Conservation (phyloP, 2,797 vertebrate genomes). For the Pelodytes ibericus region DNA sequence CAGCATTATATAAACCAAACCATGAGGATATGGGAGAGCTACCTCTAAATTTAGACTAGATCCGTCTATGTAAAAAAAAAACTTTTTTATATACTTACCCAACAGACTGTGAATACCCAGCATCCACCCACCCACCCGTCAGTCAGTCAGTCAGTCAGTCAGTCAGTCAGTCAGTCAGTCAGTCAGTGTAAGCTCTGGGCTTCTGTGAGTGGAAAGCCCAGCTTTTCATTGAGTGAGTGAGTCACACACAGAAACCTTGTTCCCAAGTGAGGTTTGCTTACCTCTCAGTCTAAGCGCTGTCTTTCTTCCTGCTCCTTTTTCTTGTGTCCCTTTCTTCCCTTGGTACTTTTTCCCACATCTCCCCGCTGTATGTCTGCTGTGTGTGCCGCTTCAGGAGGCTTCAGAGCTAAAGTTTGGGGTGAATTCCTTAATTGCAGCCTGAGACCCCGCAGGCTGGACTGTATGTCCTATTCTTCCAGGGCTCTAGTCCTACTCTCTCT, state of each 20-base stretch:
- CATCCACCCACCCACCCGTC: no score
- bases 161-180: neutral
- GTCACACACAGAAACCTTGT: neutral
- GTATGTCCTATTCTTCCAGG: constrained; percentile 64
- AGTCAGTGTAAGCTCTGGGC: neutral
- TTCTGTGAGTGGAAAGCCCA: no score
- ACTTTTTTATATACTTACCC: no score
- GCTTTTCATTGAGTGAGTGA: neutral
- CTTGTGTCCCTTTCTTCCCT: neutral
- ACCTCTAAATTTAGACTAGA: no score
- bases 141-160: neutral
- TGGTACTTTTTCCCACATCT: constrained; percentile 6
- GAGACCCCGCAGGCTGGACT: constrained; percentile 62
- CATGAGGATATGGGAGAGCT: neutral
- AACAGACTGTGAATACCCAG: no score
- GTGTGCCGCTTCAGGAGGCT: constrained; percentile 38
- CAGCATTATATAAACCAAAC: no score
- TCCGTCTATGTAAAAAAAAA: no score
- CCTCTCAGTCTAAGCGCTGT: constrained; percentile 31
- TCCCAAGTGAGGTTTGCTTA: constrained; percentile 29
- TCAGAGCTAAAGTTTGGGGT: constrained; percentile 36
- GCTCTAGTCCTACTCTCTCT: constrained; percentile 82
- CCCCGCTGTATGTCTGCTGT: constrained; percentile 46
- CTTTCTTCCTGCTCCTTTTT: constrained; percentile 29
- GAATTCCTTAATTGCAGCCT: constrained; percentile 62